A percentile compares a stretch with the other conserved stretches of the same genome.
Evolutionary conservation across 2,113 vertebrate genomes (phyloP).

Genomic region (sheep (Ovis aries)): DNA sequence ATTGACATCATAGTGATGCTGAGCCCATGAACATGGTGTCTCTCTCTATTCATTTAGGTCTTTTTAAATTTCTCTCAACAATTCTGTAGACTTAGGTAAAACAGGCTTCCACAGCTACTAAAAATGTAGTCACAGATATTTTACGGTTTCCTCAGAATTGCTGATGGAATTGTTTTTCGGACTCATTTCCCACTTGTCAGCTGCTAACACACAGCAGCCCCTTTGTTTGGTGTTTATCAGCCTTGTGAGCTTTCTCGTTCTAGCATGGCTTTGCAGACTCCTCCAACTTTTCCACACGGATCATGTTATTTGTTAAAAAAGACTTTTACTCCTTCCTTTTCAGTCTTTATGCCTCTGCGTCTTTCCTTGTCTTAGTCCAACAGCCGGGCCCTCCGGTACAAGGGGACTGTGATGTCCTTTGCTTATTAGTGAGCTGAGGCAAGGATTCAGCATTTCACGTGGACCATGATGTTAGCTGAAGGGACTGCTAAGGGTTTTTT

Average conservation of each 20-base stretch:
- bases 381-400: neutral
- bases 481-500: too few relatives aligned
- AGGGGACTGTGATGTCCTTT: neutral
- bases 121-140: neutral
- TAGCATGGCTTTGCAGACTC: neutral
- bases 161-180: neutral
- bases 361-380: neutral
- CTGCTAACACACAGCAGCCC: neutral
- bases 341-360: neutral
- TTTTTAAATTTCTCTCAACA: neutral
- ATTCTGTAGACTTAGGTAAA: neutral
- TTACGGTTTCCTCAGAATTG: neutral
- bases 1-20: too few relatives aligned
- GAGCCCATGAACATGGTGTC: neutral
- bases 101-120: neutral
- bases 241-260: neutral
- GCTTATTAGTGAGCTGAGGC: neutral
- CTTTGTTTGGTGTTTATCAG: neutral
- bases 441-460: rapidly evolving
- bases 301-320: neutral
- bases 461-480: rapidly evolving
- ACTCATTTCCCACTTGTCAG: neutral
- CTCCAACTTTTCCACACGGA: neutral
- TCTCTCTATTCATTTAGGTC: neutral
- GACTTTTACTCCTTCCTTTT: neutral